A percentile compares a stretch with the other conserved stretches of the same genome.
Evolutionary conservation across 2,888 invertebrate species (phyloP).

Genomic region (Biston stratarius): DNA sequence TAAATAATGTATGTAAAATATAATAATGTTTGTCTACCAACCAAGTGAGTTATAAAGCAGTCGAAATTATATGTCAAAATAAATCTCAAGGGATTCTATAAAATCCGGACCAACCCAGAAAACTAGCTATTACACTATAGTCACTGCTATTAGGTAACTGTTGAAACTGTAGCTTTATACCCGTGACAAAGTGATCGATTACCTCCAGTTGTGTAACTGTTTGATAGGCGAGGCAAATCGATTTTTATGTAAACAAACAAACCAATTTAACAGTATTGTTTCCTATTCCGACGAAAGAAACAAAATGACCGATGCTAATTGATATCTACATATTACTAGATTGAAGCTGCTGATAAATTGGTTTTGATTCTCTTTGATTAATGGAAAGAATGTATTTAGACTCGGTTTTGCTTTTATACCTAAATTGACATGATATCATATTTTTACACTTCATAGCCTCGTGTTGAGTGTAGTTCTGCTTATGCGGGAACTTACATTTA

Average conservation of each 20-base stretch:
- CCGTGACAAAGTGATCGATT: slow-evolving; percentile 17
- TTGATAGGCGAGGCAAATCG: slow-evolving; percentile 10
- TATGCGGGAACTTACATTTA: too few relatives aligned
- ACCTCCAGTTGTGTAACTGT: slow-evolving; percentile 7
- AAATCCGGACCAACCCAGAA: too few relatives aligned
- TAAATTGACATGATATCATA: too few relatives aligned
- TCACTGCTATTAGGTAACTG: background rate
- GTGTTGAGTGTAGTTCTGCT: too few relatives aligned
- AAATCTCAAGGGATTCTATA: too few relatives aligned
- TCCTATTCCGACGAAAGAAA: slow-evolving; percentile 8
- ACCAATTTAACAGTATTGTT: background rate
- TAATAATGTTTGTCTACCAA: too few relatives aligned
- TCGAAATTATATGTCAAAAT: too few relatives aligned
- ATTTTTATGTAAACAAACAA: slow-evolving; percentile 16
- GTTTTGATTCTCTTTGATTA: slow-evolving; percentile 20
- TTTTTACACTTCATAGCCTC: background rate
- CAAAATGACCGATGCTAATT: slow-evolving; percentile 6
- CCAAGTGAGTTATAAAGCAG: too few relatives aligned
- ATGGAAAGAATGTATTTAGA: background rate
- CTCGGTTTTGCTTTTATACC: background rate
- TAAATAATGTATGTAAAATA: too few relatives aligned
- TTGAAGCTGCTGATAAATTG: slow-evolving; percentile 19
- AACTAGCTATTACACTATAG: background rate
- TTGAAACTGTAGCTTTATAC: background rate
- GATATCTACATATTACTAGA: background rate